Conservation (phyloP, 1,140 invertebrate genomes). For the Zelostemma sp. region DNA sequence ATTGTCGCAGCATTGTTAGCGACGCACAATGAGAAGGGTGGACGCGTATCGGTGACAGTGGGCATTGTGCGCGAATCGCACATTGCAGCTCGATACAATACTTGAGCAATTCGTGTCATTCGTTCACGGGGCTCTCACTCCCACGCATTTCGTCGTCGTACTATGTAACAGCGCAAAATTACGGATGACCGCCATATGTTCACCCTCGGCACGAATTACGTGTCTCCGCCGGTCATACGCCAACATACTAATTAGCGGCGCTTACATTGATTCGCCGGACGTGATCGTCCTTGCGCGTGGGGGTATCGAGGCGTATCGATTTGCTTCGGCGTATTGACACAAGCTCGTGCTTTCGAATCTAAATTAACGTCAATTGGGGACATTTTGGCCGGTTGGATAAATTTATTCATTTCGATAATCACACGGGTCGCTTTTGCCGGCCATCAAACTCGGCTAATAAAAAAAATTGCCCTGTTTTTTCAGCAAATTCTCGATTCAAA, state of each 20-base stretch:
- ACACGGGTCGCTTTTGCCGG: too few species aligned
- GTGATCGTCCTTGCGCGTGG: constrained; percentile 28
- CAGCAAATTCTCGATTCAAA: not conserved
- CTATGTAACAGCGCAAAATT: constrained; percentile 47
- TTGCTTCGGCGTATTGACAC: constrained; percentile 29
- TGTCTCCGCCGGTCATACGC: constrained; percentile 9
- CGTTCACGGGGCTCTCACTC: constrained; percentile 4
- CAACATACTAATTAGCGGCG: constrained; percentile 44
- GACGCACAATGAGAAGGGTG: constrained; percentile 47
- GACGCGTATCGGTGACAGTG: constrained; percentile 28
- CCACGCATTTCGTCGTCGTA: constrained; percentile 43
- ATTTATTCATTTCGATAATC: too few species aligned
- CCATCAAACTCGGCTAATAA: constrained; percentile 14
- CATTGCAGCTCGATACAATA: constrained; percentile 38
- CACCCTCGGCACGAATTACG: constrained; percentile 23
- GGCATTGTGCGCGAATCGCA: constrained; percentile 52
- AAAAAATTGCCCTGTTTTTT: not conserved
- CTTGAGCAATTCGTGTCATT: constrained; percentile 20
- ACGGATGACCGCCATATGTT: constrained; percentile 62
- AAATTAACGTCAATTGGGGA: constrained; percentile 41
- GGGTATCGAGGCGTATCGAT: constrained; percentile 44
- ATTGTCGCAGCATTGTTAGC: constrained; percentile 50
- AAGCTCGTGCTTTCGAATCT: constrained; percentile 38
- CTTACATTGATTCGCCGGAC: constrained; percentile 43
- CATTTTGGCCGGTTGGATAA: too few species aligned